Evolutionary conservation across 2,797 vertebrate species (phyloP).

Genomic region (Acridotheres tristis): DNA sequence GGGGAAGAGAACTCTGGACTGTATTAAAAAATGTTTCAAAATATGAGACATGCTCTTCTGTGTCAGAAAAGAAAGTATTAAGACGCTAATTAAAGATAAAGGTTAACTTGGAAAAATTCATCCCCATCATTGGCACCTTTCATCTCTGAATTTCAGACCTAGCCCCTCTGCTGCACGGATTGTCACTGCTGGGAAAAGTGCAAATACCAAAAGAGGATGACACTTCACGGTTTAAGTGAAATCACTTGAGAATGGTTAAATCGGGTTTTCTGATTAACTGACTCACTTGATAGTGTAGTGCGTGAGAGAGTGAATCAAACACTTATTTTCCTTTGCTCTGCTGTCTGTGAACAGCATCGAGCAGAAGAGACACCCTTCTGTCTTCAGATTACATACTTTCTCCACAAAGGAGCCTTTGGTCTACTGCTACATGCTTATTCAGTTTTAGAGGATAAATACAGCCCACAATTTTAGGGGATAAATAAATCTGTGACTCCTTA

Average conservation of each 20-base stretch:
- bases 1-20: neutral
- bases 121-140: neutral
- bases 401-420: slow-evolving; percentile 6
- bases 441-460: slow-evolving; percentile 22
- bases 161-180: neutral
- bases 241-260: neutral
- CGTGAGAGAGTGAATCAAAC: neutral
- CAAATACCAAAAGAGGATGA: neutral
- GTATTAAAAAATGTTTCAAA: neutral
- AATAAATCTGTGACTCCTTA: slow-evolving; percentile 27
- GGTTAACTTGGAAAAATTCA: neutral
- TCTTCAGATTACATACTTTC: neutral
- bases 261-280: neutral
- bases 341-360: neutral
- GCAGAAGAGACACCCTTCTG: neutral
- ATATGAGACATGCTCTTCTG: neutral
- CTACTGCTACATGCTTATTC: neutral
- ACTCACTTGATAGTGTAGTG: neutral
- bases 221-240: neutral
- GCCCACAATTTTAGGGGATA: slow-evolving; percentile 1
- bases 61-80: neutral
- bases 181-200: neutral
- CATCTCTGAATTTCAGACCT: neutral
- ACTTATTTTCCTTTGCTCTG: neutral
- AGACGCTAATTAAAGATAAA: neutral